Conservation (phyloP, 30 jellyfish, hydroid and myxozoan genomes). For the Hydractinia echinata region DNA sequence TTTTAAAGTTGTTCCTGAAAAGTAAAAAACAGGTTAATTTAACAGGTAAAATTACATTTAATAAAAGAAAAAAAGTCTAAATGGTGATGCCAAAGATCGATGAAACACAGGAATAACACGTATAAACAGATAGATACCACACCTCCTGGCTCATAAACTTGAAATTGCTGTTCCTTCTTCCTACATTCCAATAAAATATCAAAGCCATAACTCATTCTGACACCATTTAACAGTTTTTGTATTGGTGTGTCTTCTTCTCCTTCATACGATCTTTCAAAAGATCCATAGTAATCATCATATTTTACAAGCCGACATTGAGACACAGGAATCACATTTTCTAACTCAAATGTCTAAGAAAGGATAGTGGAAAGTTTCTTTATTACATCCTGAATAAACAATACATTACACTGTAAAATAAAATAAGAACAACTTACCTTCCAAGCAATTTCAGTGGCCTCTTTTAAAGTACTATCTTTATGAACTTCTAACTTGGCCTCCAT, state of each 20-base stretch:
- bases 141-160: conserved; percentile 68
- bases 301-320: conserved; percentile 71
- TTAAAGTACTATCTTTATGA: conserved; percentile 48
- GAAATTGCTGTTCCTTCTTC: conserved; percentile 38
- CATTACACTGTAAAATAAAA: background rate
- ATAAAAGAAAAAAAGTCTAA: background rate
- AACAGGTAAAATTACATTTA: background rate
- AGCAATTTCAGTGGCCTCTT: conserved; percentile 69
- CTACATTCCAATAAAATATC: conserved; percentile 66
- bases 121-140: background rate
- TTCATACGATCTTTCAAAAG: conserved; percentile 66
- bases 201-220: conserved; percentile 43
- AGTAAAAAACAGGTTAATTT: background rate
- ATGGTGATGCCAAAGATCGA: too few species aligned
- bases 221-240: conserved; percentile 46
- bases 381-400: background rate
- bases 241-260: conserved; percentile 55
- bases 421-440: conserved; percentile 54
- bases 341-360: conserved; percentile 46
- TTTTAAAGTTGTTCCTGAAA: conserved; percentile 63
- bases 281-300: conserved; percentile 61
- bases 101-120: too few species aligned
- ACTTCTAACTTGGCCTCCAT: conserved; percentile 55
- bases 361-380: background rate
- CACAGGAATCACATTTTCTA: conserved; percentile 43